phyloP scores from a whole-genome alignment of 2,113 vertebrate genomes.

The Indicator indicator region DNA sequence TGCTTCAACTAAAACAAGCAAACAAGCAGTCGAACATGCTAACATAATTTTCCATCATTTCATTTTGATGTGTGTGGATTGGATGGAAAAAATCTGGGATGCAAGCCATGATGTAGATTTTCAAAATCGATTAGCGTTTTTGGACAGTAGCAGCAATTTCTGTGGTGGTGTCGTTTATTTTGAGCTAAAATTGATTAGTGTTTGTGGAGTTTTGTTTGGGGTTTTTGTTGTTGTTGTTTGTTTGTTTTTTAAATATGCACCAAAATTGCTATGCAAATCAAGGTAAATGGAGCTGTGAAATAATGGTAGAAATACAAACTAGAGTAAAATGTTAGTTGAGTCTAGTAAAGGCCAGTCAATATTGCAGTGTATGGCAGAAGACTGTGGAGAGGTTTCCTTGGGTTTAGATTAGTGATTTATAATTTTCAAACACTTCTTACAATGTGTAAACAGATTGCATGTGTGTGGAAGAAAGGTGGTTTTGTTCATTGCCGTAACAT shows the following conservation, averaged over 20 bases:
- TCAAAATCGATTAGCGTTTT: constrained; percentile 78
- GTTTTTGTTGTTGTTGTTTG: not conserved
- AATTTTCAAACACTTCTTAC: constrained; percentile 48
- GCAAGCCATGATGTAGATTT: constrained; percentile 75
- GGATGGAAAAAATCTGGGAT: constrained; percentile 75
- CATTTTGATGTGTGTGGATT: constrained; percentile 75
- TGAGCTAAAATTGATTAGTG: constrained; percentile 66
- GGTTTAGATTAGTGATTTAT: constrained; percentile 41
- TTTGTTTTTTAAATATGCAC: not conserved
- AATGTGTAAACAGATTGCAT: constrained; percentile 52
- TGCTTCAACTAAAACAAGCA: constrained; percentile 72
- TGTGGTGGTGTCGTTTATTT: constrained; percentile 49
- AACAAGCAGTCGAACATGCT: constrained; percentile 73
- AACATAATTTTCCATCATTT: constrained; percentile 79
- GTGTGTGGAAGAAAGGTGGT: constrained; percentile 31
- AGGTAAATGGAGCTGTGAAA: not conserved
- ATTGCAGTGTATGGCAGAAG: not conserved
- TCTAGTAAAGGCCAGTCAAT: not conserved
- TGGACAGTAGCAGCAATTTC: constrained; percentile 67
- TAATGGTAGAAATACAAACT: not conserved
- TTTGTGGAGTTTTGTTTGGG: too few species aligned
- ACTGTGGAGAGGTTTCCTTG: constrained; percentile 36
- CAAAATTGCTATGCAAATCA: constrained; percentile 56
- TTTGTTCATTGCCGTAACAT: constrained; percentile 45
- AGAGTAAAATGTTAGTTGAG: not conserved